Evolutionary conservation across 2,797 vertebrate genomes (phyloP), one percentile per base, ranked within the genome.

Genomic region (Melanotaenia parkinsoni): DNA sequence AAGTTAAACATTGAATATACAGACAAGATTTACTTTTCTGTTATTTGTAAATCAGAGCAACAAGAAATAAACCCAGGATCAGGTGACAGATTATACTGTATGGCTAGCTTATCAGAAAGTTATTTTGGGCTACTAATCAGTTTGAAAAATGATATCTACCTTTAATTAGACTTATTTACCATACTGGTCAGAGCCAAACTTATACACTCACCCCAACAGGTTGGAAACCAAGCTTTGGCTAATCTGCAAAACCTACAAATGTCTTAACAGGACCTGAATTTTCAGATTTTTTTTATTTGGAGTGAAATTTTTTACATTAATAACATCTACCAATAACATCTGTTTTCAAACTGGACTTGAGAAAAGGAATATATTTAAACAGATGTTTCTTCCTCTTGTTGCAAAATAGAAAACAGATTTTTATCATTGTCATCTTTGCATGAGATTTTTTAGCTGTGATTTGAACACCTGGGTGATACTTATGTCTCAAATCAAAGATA

Each of bases 101-200:
- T 16, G 28, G 11, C 37, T 32, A 54, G 12, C 11, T 13, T 26
- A 54, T 54, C 51, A 5, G 10, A 4, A 26, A 26, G 3, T 26
- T 54, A 12, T 26, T 54, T 4, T 14, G 24, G 24, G 12, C 11
- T 26, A 54, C 11, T 54, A 26, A 56, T 54, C 38, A 5, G 24
- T 56, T 35, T 60, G 14, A 54, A 71, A 30, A 24, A 47, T 37
- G 4, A 37, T 20, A 61, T 61, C 0, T 24, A 62, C 13, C 10
- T 18, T 79, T 14, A 56, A 60, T 38, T 10, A 26, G 13, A n/a
- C 32, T 8, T 62, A 51, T 66, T 33, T 70, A 14, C 11, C 16
- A 37, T 26, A 66, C 30, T 67, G 26, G 4, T 43, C 26, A 32
- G 30, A 67, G 53, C 35, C 18, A 30, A 56, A 57, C 38, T 58